A percentile compares a stretch with the other conserved stretches of the same genome.
These are phyloP conservation scores for Glaucidium brasilianum DNA, from an alignment of 2,113 vertebrate species.

Conservation along the genomic window DNA sequence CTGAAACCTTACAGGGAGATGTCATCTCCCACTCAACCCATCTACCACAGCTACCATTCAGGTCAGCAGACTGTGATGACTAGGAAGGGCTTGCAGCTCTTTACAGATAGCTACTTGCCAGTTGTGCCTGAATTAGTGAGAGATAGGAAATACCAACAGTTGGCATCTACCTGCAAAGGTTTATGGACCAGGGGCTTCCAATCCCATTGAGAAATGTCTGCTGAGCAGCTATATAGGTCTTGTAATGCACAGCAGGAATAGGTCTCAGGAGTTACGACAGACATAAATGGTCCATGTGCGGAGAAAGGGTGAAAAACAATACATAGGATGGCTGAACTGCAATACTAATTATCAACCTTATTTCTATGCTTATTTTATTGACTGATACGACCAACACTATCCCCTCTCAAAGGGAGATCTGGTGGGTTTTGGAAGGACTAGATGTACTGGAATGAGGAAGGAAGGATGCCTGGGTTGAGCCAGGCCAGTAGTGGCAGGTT, in stretches of 20 bases:
- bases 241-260: neutral
- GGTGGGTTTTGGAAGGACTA: neutral
- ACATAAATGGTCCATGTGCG: fast-evolving
- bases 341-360: neutral
- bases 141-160: neutral
- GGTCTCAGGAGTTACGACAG: neutral
- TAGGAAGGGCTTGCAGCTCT: neutral
- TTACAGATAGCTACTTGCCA: neutral
- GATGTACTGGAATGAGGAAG: neutral
- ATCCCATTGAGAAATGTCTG: neutral
- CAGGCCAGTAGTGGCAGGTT: neutral
- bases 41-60: neutral
- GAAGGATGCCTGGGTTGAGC: neutral
- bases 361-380: neutral
- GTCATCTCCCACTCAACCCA: neutral
- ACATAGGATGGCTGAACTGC: neutral
- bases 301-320: neutral
- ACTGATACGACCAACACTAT: fast-evolving
- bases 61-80: neutral
- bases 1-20: neutral
- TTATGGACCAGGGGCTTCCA: neutral
- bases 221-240: neutral
- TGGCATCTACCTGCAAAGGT: neutral
- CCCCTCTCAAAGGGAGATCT: neutral
- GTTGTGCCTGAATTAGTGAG: neutral